phyloP scores from a whole-genome alignment of 2,113 vertebrate genomes.

The pig (Sus scrofa) region DNA sequence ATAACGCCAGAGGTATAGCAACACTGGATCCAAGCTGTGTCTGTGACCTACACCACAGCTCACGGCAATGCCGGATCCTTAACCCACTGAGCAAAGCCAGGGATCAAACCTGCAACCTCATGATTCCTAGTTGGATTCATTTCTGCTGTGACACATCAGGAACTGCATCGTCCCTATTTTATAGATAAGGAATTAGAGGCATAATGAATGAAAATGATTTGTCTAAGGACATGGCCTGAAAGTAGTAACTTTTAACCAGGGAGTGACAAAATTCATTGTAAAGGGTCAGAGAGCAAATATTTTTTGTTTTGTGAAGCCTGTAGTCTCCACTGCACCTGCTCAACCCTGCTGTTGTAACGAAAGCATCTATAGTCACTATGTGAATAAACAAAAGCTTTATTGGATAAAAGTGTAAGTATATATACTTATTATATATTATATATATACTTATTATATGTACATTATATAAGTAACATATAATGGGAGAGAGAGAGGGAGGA shows the following conservation, averaged over 20 bases:
- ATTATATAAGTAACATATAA: neutral
- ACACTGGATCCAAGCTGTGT: too few species aligned
- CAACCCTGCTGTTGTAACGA: neutral
- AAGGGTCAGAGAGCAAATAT: neutral
- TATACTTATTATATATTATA: too few species aligned
- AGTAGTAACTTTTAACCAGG: neutral
- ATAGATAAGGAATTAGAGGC: neutral
- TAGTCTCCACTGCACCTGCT: neutral
- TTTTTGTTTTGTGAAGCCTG: neutral
- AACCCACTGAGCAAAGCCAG: too few species aligned
- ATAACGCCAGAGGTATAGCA: too few species aligned
- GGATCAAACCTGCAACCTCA: too few species aligned
- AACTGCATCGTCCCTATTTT: neutral
- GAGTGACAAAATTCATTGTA: neutral
- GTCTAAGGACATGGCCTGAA: neutral
- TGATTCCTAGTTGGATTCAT: too few species aligned
- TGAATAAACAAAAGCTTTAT: constrained; percentile 1
- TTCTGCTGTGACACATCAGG: too few species aligned
- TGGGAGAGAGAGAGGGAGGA: neutral
- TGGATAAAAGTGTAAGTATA: neutral
- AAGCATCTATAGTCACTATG: neutral
- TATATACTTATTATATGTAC: too few species aligned
- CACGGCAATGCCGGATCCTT: too few species aligned
- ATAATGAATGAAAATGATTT: neutral
- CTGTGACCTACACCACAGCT: too few species aligned